A percentile compares a stretch with the other conserved stretches of the same genome.
phyloP scores from a whole-genome alignment of 2,797 vertebrate genomes.

The Prunella strophiata region DNA sequence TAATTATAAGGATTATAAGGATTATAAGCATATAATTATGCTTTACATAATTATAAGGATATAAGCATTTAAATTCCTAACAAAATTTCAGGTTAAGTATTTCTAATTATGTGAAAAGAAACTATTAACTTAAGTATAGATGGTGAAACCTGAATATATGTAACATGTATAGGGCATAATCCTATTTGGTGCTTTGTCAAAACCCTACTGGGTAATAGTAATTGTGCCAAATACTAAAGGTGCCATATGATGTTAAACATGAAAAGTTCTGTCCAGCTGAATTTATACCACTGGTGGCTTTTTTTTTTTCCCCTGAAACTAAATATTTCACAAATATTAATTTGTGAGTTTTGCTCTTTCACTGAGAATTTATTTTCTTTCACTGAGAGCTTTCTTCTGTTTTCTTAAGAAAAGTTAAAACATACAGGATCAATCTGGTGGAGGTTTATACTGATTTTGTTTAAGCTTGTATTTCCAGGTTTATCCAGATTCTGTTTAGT shows the following conservation, averaged over 20 bases:
- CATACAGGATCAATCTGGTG: background rate
- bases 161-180: background rate
- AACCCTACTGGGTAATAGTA: background rate
- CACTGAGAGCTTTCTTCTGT: background rate
- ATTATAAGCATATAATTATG: background rate
- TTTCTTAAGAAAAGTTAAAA: background rate
- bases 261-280: background rate
- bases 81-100: background rate
- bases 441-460: background rate
- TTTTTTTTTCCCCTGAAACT: background rate
- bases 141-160: background rate
- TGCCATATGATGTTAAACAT: background rate
- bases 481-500: background rate
- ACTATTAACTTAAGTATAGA: background rate
- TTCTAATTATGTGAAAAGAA: background rate
- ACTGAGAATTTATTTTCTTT: background rate
- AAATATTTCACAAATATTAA: background rate
- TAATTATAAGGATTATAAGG: background rate
- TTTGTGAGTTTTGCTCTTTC: background rate
- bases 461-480: background rate
- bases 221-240: background rate
- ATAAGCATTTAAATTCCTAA: background rate
- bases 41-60: background rate
- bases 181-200: background rate
- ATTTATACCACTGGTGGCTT: background rate